These are phyloP conservation scores for Microplitis demolitor DNA, from an alignment of 1,140 invertebrate species.

Conservation along the genomic window DNA sequence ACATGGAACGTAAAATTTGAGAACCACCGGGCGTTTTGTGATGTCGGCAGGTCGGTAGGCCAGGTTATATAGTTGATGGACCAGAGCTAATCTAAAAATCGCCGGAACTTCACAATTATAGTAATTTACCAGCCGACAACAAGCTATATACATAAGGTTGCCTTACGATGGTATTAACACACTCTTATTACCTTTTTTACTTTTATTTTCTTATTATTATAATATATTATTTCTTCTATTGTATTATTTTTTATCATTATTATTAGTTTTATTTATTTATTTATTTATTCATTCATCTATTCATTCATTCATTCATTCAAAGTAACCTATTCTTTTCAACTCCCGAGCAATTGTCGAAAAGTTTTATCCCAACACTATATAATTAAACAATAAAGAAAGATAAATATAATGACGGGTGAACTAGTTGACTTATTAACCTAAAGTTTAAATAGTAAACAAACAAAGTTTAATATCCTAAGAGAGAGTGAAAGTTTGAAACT, in stretches of 20 bases:
- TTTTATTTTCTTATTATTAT: neutral
- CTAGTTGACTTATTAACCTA: neutral
- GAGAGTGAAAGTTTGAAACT: slow-evolving; percentile 3
- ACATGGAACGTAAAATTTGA: slow-evolving; percentile 32
- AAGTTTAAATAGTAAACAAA: slow-evolving; percentile 1
- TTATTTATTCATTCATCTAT: too few relatives aligned
- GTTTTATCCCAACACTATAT: neutral
- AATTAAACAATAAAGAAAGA: too few relatives aligned
- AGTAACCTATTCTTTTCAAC: neutral
- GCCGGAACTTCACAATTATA: slow-evolving; percentile 62
- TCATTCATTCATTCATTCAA: neutral
- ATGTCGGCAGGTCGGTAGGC: slow-evolving; percentile 45
- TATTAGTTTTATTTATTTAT: neutral
- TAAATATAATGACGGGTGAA: too few relatives aligned
- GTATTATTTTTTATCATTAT: neutral
- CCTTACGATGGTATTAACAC: slow-evolving; percentile 44
- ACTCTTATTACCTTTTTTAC: slow-evolving; percentile 24
- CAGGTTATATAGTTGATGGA: slow-evolving; percentile 55
- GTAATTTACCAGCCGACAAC: slow-evolving; percentile 60
- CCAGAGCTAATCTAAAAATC: slow-evolving; percentile 62
- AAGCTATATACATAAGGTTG: slow-evolving; percentile 51
- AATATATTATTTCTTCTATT: slow-evolving; percentile 27
- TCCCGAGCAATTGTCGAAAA: neutral
- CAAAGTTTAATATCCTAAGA: slow-evolving; percentile 5
- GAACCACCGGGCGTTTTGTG: slow-evolving; percentile 34